Evolutionary conservation across 2,888 invertebrate species (phyloP), one percentile per base, ranked within the genome.

Genomic region (Lordiphosa fenestrarum): DNA sequence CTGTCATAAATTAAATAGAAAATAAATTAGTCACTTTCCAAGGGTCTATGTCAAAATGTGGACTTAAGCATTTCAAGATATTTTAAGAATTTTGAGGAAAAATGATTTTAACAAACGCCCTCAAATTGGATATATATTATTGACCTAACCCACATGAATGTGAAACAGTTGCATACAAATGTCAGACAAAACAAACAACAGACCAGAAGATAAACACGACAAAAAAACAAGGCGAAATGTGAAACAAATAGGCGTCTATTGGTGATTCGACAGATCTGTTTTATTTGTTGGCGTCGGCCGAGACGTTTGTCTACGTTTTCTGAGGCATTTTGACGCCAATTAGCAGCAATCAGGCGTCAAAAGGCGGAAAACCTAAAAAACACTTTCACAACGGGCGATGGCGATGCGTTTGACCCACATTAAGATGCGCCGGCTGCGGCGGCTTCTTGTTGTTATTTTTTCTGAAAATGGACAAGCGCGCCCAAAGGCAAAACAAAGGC

Each of bases 301-400:
- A 19, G 39, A 39, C 42, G 42, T 30, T 30, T 30, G 30, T 50
- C 56, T 55, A 76, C 73, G 81, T 80, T 73, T 73, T 59, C 57
- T 56, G 76, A 58, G 68, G 47, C 82, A 48, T 80, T 80, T 84
- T 66, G 76, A 71, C 64, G 74, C 74, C 85, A 81, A 85, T 81
- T 84, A 84, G 81, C 78, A 51, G 84, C 81, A 77, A 85, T 73
- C 74, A 69, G 85, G 81, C 85, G 73, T 81, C 59, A 53, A 66
- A 57, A 55, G 50, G 41, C 58, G 77, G 62, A 62, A 77, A 72
- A 77, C 68, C 65, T 41, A 60, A 68, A 71, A 61, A 66, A 71
- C 75, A 66, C 75, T 78, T 82, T 77, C 80, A 77, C 71, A 80
- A 65, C 38, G 25, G 47, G 6, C 19, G 53, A 52, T 52, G 47